Base-by-base conservation (phyloP, 2,888 invertebrate species). In the Dinocampus coccinellae region DNA sequence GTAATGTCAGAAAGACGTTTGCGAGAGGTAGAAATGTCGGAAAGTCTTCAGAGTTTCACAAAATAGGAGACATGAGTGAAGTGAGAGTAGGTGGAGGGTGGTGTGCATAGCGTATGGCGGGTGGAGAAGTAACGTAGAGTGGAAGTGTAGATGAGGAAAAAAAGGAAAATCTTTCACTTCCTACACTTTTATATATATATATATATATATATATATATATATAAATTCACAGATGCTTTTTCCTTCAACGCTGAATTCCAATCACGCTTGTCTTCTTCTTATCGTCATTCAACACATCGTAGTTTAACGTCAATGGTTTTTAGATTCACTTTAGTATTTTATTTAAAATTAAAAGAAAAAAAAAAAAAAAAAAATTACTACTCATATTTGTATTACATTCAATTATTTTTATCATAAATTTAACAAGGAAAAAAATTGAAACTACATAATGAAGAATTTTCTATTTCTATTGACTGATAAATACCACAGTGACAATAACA, bases 261-360 rank as follows among this genome's bases (percentile, higher is more conserved):
- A 81, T 83, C 82, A 82, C 82, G 82, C 78, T 76, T 80, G 77
- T 80, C 80, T 26, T 76, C 73, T 36, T 39, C 29, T 34, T 29
- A 9, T 66, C 10, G 64, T 16, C 20, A 1, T n/a, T 3, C 9
- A 16, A 47, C 47, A 16, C n/a, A 16, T 47, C 47, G 20, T 20
- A 39, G 47, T 34, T 53, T n/a, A 65, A 61, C 73, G 72, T 73
- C 76, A 74, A 68, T 70, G n/a, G 70, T 71, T 67, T 76, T 65
- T 71, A 58, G 24, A 26, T 11, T 64, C 29, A 29, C 29, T 53
- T 29, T 52, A 26, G 9, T 52, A 7, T 53, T 11, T 52, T 29
- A 13, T 29, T 47, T 7, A 20, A 16, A 16, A 16, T 9, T 47
- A n/a, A 55, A 55, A 55, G 11, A 55, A 11, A 55, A 24, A 55